Conservation (phyloP, 2,888 invertebrate genomes). For the Andrena trimmerana region DNA sequence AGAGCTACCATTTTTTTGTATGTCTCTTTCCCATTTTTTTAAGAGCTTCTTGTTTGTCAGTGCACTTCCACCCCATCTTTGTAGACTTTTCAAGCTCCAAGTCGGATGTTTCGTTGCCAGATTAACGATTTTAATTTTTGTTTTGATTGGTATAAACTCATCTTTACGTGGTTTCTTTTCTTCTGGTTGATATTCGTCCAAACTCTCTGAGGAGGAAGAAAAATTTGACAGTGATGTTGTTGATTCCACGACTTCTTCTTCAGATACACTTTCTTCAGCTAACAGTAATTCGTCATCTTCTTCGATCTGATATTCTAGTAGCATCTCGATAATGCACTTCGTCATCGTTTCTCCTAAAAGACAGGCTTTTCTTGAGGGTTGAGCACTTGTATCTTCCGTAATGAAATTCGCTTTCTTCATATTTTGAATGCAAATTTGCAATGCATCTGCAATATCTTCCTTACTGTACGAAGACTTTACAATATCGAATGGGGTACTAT, state of each 20-base stretch:
- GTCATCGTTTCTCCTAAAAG: no score
- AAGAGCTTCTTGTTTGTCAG: not conserved
- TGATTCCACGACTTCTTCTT: not conserved
- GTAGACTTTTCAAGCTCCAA: not conserved
- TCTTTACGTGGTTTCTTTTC: not conserved
- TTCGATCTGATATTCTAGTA: not conserved
- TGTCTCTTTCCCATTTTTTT: not conserved
- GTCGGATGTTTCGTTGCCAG: not conserved
- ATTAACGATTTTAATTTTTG: conserved; percentile 5
- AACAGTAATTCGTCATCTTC: not conserved
- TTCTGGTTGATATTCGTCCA: not conserved
- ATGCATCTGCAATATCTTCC: no score
- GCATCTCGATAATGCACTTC: no score
- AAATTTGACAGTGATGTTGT: not conserved
- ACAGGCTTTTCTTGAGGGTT: no score
- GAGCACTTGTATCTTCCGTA: no score
- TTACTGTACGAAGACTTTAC: no score
- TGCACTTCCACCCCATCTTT: not conserved
- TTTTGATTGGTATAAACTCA: not conserved
- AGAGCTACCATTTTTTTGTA: not conserved
- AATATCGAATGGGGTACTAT: no score
- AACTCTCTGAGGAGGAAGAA: not conserved
- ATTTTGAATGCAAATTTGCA: no score
- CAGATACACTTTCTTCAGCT: not conserved
- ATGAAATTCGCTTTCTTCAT: no score